These are phyloP conservation scores for Tinea pellionella DNA, from an alignment of 2,888 invertebrate species.

Conservation along the genomic window DNA sequence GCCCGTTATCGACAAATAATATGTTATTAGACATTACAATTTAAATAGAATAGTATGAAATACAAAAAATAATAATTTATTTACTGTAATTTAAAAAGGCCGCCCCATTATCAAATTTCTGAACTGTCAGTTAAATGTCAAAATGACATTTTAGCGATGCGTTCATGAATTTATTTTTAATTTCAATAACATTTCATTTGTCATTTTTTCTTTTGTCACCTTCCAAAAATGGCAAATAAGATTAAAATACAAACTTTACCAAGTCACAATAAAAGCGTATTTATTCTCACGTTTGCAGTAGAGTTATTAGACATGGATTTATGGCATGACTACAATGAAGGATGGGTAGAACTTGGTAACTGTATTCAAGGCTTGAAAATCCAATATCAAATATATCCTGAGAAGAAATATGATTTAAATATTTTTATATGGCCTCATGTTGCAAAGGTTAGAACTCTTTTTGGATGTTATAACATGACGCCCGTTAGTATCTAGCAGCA, in stretches of 20 bases:
- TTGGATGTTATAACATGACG: not conserved
- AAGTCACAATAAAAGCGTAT: conserved; percentile 25
- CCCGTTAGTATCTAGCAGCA: not conserved
- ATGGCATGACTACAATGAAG: conserved; percentile 44
- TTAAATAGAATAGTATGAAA: no score
- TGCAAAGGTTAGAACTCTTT: conserved; percentile 36
- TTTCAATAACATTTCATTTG: no score
- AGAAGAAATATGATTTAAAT: conserved; percentile 40
- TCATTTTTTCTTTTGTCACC: no score
- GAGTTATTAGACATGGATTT: conserved; percentile 45
- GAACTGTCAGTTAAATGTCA: not conserved
- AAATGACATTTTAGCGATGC: not conserved
- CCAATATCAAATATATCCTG: conserved; percentile 44
- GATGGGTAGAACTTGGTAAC: conserved; percentile 38
- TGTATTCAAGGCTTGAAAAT: conserved; percentile 38
- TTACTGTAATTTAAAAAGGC: not conserved
- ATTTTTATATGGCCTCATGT: conserved; percentile 49
- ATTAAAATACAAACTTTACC: conserved; percentile 19
- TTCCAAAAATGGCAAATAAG: no score
- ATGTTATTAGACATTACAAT: conserved; percentile 37
- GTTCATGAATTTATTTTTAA: no score
- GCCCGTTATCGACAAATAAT: conserved; percentile 37
- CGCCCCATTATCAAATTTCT: not conserved
- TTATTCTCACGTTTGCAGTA: conserved; percentile 47
- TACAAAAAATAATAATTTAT: not conserved